Conservation (phyloP, 2,113 vertebrate species). For the Microcebus griseorufus region DNA sequence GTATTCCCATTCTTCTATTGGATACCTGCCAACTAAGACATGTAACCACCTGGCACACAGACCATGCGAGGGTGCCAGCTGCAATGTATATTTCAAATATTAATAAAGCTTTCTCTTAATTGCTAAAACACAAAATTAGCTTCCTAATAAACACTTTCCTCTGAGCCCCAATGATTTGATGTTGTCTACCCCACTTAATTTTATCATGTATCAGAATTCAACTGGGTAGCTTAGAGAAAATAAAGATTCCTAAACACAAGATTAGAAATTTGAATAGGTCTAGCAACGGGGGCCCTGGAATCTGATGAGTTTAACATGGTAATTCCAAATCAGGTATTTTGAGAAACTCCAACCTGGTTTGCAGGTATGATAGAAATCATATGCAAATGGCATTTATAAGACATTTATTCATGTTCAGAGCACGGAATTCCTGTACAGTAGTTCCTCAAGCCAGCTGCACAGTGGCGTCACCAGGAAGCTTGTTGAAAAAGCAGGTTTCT, state of each 20-base stretch:
- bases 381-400: neutral
- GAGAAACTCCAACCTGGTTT: neutral
- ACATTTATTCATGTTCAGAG: neutral
- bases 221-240: neutral
- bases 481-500: neutral
- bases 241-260: neutral
- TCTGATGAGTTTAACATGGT: neutral
- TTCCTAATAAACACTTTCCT: neutral
- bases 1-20: neutral
- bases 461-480: neutral
- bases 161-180: neutral
- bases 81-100: neutral
- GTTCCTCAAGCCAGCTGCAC: neutral
- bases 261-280: neutral
- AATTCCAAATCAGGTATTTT: neutral
- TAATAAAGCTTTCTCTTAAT: slow-evolving; percentile 16
- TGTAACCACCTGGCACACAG: neutral
- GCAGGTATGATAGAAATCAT: neutral
- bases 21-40: neutral
- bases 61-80: neutral
- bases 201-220: neutral
- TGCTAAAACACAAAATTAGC: neutral
- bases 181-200: neutral
- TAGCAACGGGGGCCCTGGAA: neutral
- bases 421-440: neutral